Evolutionary conservation across 1,140 invertebrate genomes (phyloP).

Genomic region (Zaprionus capensis): DNA sequence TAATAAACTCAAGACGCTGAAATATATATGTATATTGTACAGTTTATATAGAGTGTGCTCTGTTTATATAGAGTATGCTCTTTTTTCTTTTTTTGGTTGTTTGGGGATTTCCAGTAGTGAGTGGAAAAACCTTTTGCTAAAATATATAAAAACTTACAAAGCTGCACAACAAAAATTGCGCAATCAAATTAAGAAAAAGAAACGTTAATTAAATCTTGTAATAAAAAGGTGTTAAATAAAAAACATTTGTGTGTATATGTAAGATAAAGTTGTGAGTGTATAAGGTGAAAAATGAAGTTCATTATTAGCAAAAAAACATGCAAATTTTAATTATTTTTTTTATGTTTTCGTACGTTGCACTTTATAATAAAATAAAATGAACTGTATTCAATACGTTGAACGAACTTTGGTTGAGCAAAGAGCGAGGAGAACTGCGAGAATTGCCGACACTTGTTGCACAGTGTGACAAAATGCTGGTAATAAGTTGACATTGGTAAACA

Average conservation of each 20-base stretch:
- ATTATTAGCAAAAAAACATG: slow-evolving; percentile 33
- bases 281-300: slow-evolving; percentile 52
- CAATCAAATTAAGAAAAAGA: slow-evolving; percentile 47
- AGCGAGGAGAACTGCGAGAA: slow-evolving; percentile 12
- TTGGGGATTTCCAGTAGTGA: slow-evolving; percentile 28
- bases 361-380: slow-evolving; percentile 16
- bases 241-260: background rate
- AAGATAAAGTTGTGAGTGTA: background rate
- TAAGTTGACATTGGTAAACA: slow-evolving; percentile 58
- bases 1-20: slow-evolving; percentile 79
- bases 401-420: slow-evolving; percentile 55
- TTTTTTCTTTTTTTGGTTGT: slow-evolving; percentile 23
- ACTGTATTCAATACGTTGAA: slow-evolving; percentile 69
- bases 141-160: slow-evolving; percentile 71
- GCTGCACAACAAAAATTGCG: slow-evolving; percentile 53
- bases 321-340: slow-evolving; percentile 26
- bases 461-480: slow-evolving; percentile 24
- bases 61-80: slow-evolving; percentile 30
- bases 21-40: slow-evolving; percentile 35
- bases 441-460: slow-evolving; percentile 15
- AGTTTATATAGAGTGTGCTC: slow-evolving; percentile 26
- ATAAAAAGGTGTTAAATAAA: slow-evolving; percentile 51
- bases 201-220: slow-evolving; percentile 56
- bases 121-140: slow-evolving; percentile 51
- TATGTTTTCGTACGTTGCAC: slow-evolving; percentile 57